Percentiles rank a stretch among this genome's conserved stretches.
Conservation (phyloP, 2,888 invertebrate species). For the Spodoptera littoralis region DNA sequence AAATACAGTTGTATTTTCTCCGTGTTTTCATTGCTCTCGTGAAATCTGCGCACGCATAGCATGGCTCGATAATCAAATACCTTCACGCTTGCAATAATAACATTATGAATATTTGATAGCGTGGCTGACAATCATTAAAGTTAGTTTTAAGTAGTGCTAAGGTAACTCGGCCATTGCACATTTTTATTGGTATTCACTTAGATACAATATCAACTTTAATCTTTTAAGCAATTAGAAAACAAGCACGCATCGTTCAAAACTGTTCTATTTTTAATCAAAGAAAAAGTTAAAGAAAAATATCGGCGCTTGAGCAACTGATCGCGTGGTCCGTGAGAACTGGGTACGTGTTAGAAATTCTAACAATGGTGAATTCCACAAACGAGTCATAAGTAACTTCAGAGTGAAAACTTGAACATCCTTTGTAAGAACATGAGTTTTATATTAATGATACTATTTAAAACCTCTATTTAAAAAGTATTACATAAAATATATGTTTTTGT, state of each 20-base stretch:
- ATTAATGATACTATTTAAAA: conserved; percentile 41
- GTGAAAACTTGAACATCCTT: conserved; percentile 64
- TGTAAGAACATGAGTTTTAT: conserved; percentile 47
- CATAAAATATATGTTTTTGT: too few relatives aligned
- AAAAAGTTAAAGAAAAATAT: conserved; percentile 63
- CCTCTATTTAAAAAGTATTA: not conserved
- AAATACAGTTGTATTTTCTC: conserved; percentile 78
- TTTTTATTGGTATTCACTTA: conserved; percentile 28
- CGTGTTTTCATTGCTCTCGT: conserved; percentile 80
- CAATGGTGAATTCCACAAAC: conserved; percentile 68
- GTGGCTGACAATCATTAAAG: conserved; percentile 55
- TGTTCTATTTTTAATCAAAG: conserved; percentile 52
- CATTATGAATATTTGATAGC: conserved; percentile 75
- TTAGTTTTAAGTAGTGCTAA: conserved; percentile 28
- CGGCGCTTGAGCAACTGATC: conserved; percentile 63
- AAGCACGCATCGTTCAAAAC: conserved; percentile 33
- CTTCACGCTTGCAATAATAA: conserved; percentile 81
- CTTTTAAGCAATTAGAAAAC: conserved; percentile 33
- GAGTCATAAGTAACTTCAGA: conserved; percentile 60
- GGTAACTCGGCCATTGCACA: conserved; percentile 42
- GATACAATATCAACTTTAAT: conserved; percentile 29
- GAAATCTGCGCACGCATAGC: conserved; percentile 81
- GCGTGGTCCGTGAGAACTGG: conserved; percentile 77
- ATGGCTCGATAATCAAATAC: conserved; percentile 78
- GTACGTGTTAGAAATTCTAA: conserved; percentile 83